Percentiles rank a stretch among this genome's conserved stretches.
phyloP scores from a whole-genome alignment of 2,797 vertebrate genomes.

The Spinibarbus caldwelli region DNA sequence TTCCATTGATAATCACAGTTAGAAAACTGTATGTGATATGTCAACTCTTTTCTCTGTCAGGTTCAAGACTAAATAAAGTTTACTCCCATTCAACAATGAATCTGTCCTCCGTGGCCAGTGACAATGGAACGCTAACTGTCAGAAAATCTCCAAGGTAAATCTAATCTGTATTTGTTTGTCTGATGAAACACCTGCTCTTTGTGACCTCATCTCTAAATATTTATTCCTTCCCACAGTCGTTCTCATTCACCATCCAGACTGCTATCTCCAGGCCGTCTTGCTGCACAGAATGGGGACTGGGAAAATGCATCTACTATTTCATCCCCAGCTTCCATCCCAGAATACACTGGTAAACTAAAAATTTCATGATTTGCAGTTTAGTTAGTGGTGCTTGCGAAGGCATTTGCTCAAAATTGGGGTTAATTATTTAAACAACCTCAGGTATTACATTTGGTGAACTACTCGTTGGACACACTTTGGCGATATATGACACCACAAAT shows the following conservation, averaged over 20 bases:
- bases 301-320: conserved; percentile 89
- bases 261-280: conserved; percentile 83
- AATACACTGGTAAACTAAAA: conserved; percentile 85
- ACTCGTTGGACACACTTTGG: neutral
- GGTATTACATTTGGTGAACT: neutral
- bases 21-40: neutral
- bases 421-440: neutral
- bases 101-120: conserved; percentile 87
- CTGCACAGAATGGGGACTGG: conserved; percentile 87
- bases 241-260: conserved; percentile 88
- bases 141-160: conserved; percentile 83
- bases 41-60: conserved; percentile 65
- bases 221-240: conserved; percentile 70
- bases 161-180: neutral
- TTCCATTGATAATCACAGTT: neutral
- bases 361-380: neutral
- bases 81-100: conserved; percentile 93
- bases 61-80: conserved; percentile 86
- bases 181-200: neutral
- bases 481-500: neutral
- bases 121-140: conserved; percentile 78
- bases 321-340: conserved; percentile 89
- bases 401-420: neutral
- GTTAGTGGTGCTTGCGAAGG: neutral
- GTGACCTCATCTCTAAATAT: neutral